Evolutionary conservation across 2,888 invertebrate species (phyloP), one percentile per base, ranked within the genome.

Genomic region (Scaptodrosophila latifasciaeformis): DNA sequence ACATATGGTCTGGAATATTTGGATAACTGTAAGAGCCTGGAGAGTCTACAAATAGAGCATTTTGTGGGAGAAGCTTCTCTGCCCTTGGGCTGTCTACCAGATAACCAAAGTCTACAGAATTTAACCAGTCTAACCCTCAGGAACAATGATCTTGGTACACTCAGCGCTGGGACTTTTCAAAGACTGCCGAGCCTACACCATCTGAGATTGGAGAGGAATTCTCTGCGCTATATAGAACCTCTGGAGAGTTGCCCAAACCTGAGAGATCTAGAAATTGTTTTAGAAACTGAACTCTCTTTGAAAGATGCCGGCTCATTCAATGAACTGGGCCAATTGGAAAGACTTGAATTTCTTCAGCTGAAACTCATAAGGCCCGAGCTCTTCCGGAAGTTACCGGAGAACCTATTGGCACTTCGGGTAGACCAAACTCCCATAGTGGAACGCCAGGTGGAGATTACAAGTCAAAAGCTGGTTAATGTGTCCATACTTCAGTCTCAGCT

Each of bases 1-100:
- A 82, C 77, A 45, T 85, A 83, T 59, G 85, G 85, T 2, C 52
- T 84, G 54, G 84, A 84, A 54, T 82, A 77, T 51, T 61, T 85
- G 59, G 81, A 82, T 15, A 78, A 82, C 42, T 85, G 85, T 52
- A 59, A 47, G 0, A 60, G 69, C 12, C 63, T 84, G 43, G 60
- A 70, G 15, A 70, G 70, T 44, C 49, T 72, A 2, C 59, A 69
- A 27, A 67, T 85, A 13, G 69, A 67, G 21, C 65, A 65, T 13
- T 85, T 85, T 47, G 70, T 81, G 35, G 66, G 67, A 15, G 81
- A 83, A 29, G 63, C 60, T 6, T 67, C 78, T 4, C 62, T 70
- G 7, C 49, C 58, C 2, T 45, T 85, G 9, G 57, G 64, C 18
- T 85, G 85, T 27, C 56, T 49, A 3, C 56, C 56, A 17, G 34